Evolutionary conservation across 2,113 vertebrate genomes (phyloP), one percentile per base, ranked within the genome.

Genomic region (Cinclus mexicanus): DNA sequence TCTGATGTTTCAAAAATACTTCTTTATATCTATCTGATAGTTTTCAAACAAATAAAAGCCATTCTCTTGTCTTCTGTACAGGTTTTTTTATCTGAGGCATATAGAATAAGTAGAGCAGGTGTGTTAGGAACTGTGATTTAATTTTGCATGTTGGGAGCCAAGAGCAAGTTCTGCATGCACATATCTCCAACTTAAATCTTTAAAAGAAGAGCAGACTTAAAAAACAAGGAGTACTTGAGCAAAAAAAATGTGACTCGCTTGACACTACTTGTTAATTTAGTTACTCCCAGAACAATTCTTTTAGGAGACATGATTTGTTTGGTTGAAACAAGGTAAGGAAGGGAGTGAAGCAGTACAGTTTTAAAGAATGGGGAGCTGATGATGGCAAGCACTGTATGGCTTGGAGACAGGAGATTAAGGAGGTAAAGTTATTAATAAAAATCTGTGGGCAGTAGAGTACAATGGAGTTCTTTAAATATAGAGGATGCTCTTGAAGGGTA

Each of bases 391-490:
- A 33, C 35, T 82, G 18, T 9, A 9, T 85, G 71, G 44, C 78
- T 94, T 89, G 44, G 41, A 90, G 74, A 41, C 42, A 50, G 57
- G 68, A 75, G 69, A 60, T 64, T 94, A 82, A 56, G 67, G 44
- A 90, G 70, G 74, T 82, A 95, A 87, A 90, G 87, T 79, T 95
- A 96, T 84, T 95, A 96, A 95, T 97, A 97, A 91, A 92, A 96
- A 87, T 71, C 65, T 87, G 90, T 94, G 67, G 96, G 87, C 78
- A 79, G 84, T 75, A 35, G 75, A 82, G 70, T 76, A 93, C 74
- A 87, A 89, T 85, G 52, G 61, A 85, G 41, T 10, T 93, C 70
- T 82, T 94, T 79, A 94, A 93, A 91, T 94, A 82, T n/a, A 87
- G 91, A 89, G n/a, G n/a, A 12, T 95, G 47, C 91, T 94, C 93